Conservation (phyloP, 2,113 vertebrate species). For the Zingel zingel region DNA sequence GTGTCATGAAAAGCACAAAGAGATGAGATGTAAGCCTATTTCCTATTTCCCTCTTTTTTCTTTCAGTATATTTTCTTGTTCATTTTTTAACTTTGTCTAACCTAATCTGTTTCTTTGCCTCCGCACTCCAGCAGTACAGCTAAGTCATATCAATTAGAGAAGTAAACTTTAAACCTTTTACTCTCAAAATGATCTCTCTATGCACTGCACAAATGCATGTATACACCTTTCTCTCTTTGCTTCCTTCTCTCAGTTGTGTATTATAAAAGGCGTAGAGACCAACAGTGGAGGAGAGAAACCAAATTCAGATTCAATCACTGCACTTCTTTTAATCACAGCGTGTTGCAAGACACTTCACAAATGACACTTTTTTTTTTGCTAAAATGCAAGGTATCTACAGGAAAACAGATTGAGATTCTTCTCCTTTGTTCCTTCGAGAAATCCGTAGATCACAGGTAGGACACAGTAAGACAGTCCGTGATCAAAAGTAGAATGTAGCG, state of each 20-base stretch:
- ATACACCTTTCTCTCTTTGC: neutral
- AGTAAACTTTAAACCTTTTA: slow-evolving; percentile 39
- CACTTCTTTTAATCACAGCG: neutral
- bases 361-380: neutral
- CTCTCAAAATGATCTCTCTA: slow-evolving; percentile 8
- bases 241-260: neutral
- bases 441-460: slow-evolving; percentile 3
- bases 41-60: slow-evolving; percentile 13
- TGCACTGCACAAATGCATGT: neutral
- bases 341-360: slow-evolving; percentile 17
- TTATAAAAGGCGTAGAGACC: slow-evolving; percentile 12
- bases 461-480: neutral
- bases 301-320: slow-evolving; percentile 1
- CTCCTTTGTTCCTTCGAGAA: slow-evolving; percentile 30
- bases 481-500: slow-evolving; percentile 25
- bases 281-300: neutral
- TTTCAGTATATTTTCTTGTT: slow-evolving; percentile 36
- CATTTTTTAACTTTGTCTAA: slow-evolving; percentile 28
- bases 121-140: slow-evolving; percentile 1
- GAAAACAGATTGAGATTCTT: slow-evolving; percentile 18
- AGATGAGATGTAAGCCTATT: slow-evolving; percentile 39
- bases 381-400: slow-evolving; percentile 20
- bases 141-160: slow-evolving; percentile 45
- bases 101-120: neutral
- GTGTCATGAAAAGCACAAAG: slow-evolving; percentile 63